Conservation (phyloP, 2,797 vertebrate genomes). For the Emys orbicularis region DNA sequence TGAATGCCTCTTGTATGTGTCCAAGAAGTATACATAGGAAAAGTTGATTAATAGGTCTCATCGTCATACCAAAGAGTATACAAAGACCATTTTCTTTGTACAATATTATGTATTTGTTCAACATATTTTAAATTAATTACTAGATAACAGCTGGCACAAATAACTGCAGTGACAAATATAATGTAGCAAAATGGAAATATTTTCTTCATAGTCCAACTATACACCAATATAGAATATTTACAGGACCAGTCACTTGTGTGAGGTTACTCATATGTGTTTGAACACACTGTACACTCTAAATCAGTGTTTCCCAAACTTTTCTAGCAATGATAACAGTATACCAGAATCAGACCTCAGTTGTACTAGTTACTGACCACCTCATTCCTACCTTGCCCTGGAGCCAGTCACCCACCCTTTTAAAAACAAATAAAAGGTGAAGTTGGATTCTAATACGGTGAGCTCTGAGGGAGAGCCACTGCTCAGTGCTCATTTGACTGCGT, state of each 20-base stretch:
- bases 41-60: not conserved
- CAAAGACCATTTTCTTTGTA: not conserved
- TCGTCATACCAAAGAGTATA: not conserved
- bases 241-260: not conserved
- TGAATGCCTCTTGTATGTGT: not conserved
- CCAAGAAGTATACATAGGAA: not conserved
- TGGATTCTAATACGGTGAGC: not conserved
- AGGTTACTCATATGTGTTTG: not conserved
- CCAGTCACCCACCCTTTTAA: not conserved
- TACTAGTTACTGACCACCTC: not conserved
- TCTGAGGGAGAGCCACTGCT: not conserved
- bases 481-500: not conserved
- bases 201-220: not conserved
- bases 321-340: not conserved
- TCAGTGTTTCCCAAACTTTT: not conserved
- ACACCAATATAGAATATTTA: not conserved
- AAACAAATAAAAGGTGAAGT: fast-evolving
- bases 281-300: not conserved
- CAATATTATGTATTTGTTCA: not conserved
- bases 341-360: not conserved
- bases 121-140: not conserved
- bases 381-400: not conserved
- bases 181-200: not conserved
- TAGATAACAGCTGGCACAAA: not conserved
- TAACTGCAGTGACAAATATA: not conserved